Percentiles rank a stretch among this genome's conserved stretches.
Conservation (phyloP, 2,113 vertebrate genomes). For the Zeus faber region DNA sequence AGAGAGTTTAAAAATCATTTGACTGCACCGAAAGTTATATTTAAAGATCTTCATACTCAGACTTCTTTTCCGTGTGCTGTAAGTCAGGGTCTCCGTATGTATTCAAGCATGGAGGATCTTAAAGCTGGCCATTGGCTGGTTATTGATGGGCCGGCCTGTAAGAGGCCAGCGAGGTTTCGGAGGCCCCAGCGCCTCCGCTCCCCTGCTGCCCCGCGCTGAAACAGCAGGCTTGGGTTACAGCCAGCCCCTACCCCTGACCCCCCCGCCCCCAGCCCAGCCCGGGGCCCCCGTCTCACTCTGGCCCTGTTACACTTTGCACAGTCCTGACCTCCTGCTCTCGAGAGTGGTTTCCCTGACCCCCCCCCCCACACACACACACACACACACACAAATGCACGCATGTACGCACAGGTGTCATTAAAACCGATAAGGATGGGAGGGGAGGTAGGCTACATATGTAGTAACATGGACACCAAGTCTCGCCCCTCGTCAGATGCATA, state of each 20-base stretch:
- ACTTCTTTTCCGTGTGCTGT: not conserved
- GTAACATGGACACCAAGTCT: constrained; percentile 58
- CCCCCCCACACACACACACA: constrained; percentile 9
- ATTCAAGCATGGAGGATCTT: constrained; percentile 28
- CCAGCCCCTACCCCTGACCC: constrained; percentile 39
- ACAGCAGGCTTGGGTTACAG: constrained; percentile 85
- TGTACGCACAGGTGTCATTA: constrained; percentile 75
- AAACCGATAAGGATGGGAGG: constrained; percentile 75
- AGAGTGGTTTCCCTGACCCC: constrained; percentile 65
- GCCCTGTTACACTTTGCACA: constrained; percentile 85
- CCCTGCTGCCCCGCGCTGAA: constrained; percentile 81
- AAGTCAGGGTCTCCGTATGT: constrained; percentile 26
- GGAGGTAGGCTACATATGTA: constrained; percentile 70
- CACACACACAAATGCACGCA: not conserved
- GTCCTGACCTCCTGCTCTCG: constrained; percentile 78
- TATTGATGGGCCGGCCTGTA: constrained; percentile 70
- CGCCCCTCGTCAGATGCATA: constrained; percentile 72
- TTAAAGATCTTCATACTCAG: too few relatives aligned
- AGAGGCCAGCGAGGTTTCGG: constrained; percentile 52
- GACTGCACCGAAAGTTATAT: too few relatives aligned
- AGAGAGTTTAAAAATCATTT: too few relatives aligned
- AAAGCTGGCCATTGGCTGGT: constrained; percentile 49
- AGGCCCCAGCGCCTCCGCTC: constrained; percentile 70
- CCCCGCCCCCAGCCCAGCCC: constrained; percentile 20
- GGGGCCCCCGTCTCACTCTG: constrained; percentile 41